These are phyloP conservation scores for Catocala fraxini DNA, from an alignment of 2,888 invertebrate genomes.

Conservation along the genomic window DNA sequence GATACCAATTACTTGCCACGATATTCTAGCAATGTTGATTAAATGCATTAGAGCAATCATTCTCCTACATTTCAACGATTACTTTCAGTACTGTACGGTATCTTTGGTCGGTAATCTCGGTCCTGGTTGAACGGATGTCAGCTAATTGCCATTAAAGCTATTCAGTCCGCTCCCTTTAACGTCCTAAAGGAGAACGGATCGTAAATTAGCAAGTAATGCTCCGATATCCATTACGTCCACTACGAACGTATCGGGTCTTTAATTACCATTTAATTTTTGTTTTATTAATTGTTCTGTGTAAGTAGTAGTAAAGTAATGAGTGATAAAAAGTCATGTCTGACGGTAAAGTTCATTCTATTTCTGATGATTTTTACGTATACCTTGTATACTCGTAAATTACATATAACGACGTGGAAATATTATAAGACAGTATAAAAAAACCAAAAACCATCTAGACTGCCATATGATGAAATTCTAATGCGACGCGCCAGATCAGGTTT, in stretches of 20 bases:
- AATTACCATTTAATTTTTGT: conserved; percentile 16
- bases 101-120: conserved; percentile 55
- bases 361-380: too few relatives aligned
- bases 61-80: conserved; percentile 24
- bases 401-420: background rate
- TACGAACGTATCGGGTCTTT: conserved; percentile 1
- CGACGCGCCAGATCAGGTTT: conserved; percentile 20
- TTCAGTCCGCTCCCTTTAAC: conserved; percentile 51
- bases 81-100: conserved; percentile 23
- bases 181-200: conserved; percentile 35
- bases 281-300: conserved; percentile 19
- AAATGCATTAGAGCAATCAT: conserved; percentile 5
- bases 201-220: conserved; percentile 54
- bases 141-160: conserved; percentile 61
- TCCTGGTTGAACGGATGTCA: conserved; percentile 65
- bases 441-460: background rate
- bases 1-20: conserved; percentile 34
- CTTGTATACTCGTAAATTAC: background rate
- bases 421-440: too few relatives aligned
- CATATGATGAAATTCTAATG: conserved; percentile 20
- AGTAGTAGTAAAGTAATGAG: conserved; percentile 9
- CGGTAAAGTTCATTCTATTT: background rate
- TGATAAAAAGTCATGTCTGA: conserved; percentile 15
- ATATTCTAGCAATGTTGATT: conserved; percentile 19
- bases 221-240: conserved; percentile 35